These are phyloP conservation scores for Zaprionus africanus DNA, from an alignment of 1,140 invertebrate species.

Conservation along the genomic window DNA sequence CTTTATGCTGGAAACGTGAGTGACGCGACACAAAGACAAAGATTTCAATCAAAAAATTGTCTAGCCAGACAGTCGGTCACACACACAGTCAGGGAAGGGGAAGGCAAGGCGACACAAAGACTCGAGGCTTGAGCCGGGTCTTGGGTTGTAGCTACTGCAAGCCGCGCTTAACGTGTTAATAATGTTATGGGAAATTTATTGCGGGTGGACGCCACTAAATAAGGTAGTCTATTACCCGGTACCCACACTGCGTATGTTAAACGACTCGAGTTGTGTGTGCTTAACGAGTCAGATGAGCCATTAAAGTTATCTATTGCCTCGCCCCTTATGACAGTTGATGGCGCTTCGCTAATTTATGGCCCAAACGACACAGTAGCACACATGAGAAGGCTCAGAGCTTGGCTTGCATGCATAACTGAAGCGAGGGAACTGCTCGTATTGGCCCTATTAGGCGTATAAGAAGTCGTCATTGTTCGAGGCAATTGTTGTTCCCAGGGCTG, in stretches of 20 bases:
- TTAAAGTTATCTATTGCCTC: conserved; percentile 69
- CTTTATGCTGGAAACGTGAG: conserved; percentile 64
- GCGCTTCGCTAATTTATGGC: conserved; percentile 73
- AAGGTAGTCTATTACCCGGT: conserved; percentile 28
- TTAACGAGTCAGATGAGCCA: conserved; percentile 74
- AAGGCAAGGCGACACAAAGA: not conserved
- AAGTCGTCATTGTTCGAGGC: conserved; percentile 53
- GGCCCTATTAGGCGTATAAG: conserved; percentile 2
- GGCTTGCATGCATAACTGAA: conserved; percentile 63
- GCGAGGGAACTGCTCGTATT: conserved; percentile 22
- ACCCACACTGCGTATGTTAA: conserved; percentile 49
- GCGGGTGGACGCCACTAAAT: conserved; percentile 77
- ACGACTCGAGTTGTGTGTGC: conserved; percentile 57
- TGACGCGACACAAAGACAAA: conserved; percentile 41
- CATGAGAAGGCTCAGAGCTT: conserved; percentile 23
- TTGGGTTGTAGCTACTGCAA: conserved; percentile 32
- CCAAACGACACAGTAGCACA: conserved; percentile 64
- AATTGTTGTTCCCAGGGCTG: conserved; percentile 49
- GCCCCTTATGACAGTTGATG: conserved; percentile 69
- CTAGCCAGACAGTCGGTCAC: conserved; percentile 46
- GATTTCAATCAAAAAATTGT: conserved; percentile 79
- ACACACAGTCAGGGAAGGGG: not conserved
- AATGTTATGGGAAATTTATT: conserved; percentile 78
- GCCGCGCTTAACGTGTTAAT: conserved; percentile 76
- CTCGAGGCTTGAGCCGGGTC: not conserved